Percentiles rank a stretch among this genome's conserved stretches.
These are phyloP conservation scores for Gadopsis bispinosus DNA, from an alignment of 2,797 vertebrate species.

Conservation along the genomic window DNA sequence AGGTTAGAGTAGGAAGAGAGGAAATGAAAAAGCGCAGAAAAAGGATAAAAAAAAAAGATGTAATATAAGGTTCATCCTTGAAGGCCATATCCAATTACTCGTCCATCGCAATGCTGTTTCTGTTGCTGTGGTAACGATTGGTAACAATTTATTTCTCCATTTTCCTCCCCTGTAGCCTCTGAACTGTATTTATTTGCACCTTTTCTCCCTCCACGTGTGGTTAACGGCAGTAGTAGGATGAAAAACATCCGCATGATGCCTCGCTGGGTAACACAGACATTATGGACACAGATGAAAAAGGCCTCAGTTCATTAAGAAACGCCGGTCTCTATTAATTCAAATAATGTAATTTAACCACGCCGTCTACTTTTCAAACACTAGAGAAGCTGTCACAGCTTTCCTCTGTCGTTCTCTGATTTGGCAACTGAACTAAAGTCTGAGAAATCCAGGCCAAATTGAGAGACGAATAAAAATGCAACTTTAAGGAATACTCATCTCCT, in stretches of 20 bases:
- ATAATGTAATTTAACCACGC: conserved; percentile 6
- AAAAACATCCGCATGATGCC: conserved; percentile 42
- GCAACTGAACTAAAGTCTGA: conserved; percentile 26
- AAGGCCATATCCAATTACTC: conserved; percentile 61
- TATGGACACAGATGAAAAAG: conserved; percentile 16
- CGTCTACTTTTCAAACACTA: conserved; percentile 13
- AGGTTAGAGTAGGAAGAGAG: conserved; percentile 40
- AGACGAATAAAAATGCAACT: conserved; percentile 13
- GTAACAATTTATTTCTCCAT: conserved; percentile 39
- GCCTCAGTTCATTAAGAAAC: conserved; percentile 12
- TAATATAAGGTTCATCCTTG: conserved; percentile 62
- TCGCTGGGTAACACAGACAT: background rate
- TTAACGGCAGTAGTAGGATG: conserved; percentile 25
- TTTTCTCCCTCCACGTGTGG: conserved; percentile 37
- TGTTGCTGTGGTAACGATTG: conserved; percentile 56
- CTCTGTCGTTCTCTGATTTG: conserved; percentile 12
- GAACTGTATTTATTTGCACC: conserved; percentile 57
- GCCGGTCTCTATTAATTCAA: conserved; percentile 2
- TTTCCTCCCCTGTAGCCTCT: conserved; percentile 25
- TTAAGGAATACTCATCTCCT: conserved; percentile 22
- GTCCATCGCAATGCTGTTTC: conserved; percentile 32
- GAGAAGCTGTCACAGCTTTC: conserved; percentile 13
- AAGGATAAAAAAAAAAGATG: conserved; percentile 15
- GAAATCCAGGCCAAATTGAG: conserved; percentile 11
- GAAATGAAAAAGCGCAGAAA: conserved; percentile 54